A percentile compares a stretch with the other conserved stretches of the same genome.
phyloP scores from a whole-genome alignment of 2,888 invertebrate genomes.

The Nephrotoma guestfalica region DNA sequence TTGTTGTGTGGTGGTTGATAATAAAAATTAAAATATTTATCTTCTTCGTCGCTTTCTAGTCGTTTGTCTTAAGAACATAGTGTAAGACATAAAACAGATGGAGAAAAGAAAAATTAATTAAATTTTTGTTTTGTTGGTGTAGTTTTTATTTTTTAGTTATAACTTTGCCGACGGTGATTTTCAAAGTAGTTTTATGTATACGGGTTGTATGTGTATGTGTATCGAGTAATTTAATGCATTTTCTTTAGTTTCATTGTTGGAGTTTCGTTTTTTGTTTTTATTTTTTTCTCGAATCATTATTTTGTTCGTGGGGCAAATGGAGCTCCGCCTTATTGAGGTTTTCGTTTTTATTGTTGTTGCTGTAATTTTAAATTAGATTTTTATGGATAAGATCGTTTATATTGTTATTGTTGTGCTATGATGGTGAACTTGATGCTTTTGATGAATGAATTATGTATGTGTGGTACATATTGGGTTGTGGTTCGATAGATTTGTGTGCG shows the following conservation, averaged over 20 bases:
- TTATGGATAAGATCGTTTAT: neutral
- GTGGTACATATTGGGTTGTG: neutral
- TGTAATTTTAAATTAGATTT: neutral
- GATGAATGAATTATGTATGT: neutral
- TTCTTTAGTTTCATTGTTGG: neutral
- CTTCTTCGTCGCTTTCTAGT: neutral
- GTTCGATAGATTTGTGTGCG: neutral
- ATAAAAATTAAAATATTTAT: neutral
- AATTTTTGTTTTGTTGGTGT: neutral
- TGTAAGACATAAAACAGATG: neutral
- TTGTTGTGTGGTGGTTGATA: neutral
- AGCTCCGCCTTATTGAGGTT: neutral
- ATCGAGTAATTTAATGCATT: neutral
- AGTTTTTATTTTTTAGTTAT: neutral
- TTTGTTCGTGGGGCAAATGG: neutral
- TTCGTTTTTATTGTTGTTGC: neutral
- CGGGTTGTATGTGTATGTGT: neutral
- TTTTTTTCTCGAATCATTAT: neutral
- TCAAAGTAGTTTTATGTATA: neutral
- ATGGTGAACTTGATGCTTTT: neutral
- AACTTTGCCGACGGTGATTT: neutral
- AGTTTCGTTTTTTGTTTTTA: neutral
- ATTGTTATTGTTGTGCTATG: neutral
- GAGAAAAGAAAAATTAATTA: neutral
- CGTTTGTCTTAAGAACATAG: neutral